Evolutionary conservation across 2,797 vertebrate species (phyloP), one percentile per base, ranked within the genome.

Genomic region (Potorous gilbertii): DNA sequence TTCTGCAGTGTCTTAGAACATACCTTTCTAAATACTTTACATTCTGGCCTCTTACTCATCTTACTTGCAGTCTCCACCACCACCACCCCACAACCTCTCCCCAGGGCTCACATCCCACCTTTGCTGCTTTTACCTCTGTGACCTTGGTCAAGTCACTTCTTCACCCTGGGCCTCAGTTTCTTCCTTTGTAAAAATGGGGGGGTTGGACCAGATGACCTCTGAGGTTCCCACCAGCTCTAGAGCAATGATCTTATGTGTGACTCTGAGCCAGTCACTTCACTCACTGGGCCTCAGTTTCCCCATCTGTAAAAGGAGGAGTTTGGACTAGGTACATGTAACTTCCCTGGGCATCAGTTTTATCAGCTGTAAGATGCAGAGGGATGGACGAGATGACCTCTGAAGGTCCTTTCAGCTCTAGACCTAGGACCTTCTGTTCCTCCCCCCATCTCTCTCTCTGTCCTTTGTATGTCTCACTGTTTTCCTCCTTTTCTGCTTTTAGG

Each of bases 401-500:
- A 50, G 40, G 46, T 4, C 40, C 40, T 87, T 50, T 50, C 9
- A 50, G 24, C 74, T 87, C 40, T 50, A 87, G 9, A 27, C 6
- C 66, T 40, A 50, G 74, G 74, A 27, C 40, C 24, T 50, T 50
- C 21, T 87, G 52, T 57, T 12, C 54, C 28, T 56, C 62, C 90
- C 87, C 56, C 0, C 40, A 50, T 66, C 31, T 66, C 16, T 40
- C 14, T 74, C 66, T 74, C 66, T 24, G n/a, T 24, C 52, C 55
- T 90, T 90, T 94, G 52, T 94, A 3, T 89, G 40, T 29, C 89
- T 96, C 52, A 95, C 92, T 97, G 90, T 96, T 92, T 95, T 97
- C 96, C 94, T 96, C 98, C 4, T 94, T 81, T 94, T 95, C 92
- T 97, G 93, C 56, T 95, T 97, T 56, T 98, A 99, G 99, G 98